Evolutionary conservation across 2,113 vertebrate genomes (phyloP).

Genomic region (Phoxinus phoxinus): DNA sequence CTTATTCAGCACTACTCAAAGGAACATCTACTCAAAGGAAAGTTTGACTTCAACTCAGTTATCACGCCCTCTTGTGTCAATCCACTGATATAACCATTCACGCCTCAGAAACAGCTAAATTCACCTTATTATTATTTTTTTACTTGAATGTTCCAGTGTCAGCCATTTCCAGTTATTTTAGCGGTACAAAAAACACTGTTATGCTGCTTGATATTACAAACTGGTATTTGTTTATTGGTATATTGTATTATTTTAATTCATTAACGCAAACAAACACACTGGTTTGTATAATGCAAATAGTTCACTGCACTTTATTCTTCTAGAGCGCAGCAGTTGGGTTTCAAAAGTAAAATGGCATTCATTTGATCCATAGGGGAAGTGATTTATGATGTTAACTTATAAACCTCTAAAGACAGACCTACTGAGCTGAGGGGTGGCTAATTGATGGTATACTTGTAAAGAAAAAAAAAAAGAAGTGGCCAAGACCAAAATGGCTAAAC

Average conservation of each 20-base stretch:
- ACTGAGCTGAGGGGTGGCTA: too few species aligned
- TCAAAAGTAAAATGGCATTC: not conserved
- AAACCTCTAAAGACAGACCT: not conserved
- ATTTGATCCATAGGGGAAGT: not conserved
- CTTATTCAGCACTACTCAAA: not conserved
- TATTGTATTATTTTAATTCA: not conserved
- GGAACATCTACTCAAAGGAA: not conserved
- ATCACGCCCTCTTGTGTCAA: constrained; percentile 55
- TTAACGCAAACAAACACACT: not conserved
- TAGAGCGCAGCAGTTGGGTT: not conserved
- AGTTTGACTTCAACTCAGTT: constrained; percentile 23
- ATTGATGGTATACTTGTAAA: not conserved
- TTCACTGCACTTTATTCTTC: not conserved
- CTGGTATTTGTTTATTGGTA: rapidly evolving
- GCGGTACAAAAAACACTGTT: too few species aligned
- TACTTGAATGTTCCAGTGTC: not conserved
- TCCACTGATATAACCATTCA: constrained; percentile 21
- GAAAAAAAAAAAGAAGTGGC: too few species aligned
- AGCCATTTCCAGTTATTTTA: not conserved
- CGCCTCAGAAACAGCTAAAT: not conserved
- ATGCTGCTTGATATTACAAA: not conserved
- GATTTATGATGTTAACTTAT: not conserved
- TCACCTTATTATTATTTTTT: not conserved
- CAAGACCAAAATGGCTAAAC: too few species aligned
- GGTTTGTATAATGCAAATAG: not conserved